These are phyloP conservation scores for Lamprotornis superbus DNA, from an alignment of 2,113 vertebrate species.

Conservation along the genomic window DNA sequence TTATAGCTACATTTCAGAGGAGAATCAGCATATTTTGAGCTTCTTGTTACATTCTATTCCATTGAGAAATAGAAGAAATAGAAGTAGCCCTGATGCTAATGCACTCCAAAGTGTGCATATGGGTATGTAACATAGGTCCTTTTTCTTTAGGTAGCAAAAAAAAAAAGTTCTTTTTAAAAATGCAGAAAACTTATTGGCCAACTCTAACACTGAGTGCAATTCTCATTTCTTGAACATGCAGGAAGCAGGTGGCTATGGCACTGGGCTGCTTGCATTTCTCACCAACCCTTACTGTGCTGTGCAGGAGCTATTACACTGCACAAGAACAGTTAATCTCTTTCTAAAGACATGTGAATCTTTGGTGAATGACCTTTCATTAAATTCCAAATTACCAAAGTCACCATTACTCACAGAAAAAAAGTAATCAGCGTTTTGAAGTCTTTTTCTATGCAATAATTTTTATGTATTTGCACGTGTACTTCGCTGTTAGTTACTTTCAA, in stretches of 20 bases:
- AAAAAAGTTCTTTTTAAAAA: background rate
- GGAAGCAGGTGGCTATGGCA: background rate
- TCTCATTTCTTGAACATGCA: background rate
- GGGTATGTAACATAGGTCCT: fast-evolving
- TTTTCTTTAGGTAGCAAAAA: background rate
- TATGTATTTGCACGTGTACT: background rate
- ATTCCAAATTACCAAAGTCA: slow-evolving; percentile 16
- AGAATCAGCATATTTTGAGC: background rate
- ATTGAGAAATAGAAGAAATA: background rate
- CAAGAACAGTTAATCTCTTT: background rate
- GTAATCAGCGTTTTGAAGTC: slow-evolving; percentile 6
- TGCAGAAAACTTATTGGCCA: background rate
- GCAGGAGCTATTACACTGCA: background rate
- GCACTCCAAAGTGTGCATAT: background rate
- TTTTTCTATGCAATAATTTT: background rate
- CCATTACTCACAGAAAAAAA: slow-evolving; percentile 9
- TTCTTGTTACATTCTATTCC: background rate
- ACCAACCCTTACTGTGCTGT: background rate
- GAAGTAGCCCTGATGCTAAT: background rate
- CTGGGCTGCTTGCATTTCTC: background rate
- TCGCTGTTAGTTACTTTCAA: background rate
- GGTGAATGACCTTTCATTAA: slow-evolving; percentile 26
- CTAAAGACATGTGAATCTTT: background rate
- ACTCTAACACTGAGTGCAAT: background rate
- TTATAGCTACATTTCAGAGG: background rate